Base-by-base conservation (phyloP, 2,113 vertebrate species). In the Rhinichthys klamathensis region DNA sequence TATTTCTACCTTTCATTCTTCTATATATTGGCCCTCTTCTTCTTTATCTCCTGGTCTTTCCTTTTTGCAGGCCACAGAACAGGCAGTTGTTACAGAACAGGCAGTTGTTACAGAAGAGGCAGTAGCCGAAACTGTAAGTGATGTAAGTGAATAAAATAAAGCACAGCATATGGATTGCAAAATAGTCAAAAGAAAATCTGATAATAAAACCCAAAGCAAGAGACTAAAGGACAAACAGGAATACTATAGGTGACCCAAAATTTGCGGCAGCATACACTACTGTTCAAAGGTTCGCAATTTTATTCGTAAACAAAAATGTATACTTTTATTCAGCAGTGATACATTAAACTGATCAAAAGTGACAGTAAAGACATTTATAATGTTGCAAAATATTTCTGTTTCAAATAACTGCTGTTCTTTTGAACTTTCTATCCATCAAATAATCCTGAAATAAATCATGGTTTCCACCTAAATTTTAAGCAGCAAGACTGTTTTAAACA, bases 41-140 rank as follows among this genome's bases (percentile, higher is more conserved):
- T 72, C 44, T 46, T 87, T 67, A 44, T 8, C 51, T 81, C 89
- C 46, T 72, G 23, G 18, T 80, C 16, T 82, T 23, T 87, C 44
- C 86, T 21, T 84, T 79, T 51, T 74, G 16, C 60, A 89, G 85
- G 83, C 56, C 67, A 8, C 69, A 79, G 80, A 84, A 81, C 18
- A 49, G 35, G 0, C 27, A 80, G 46, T 51, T 38, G 80, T 51
- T 16, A 8, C 69, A 79, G 80, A 84, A 78, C 13, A 49, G 35
- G 0, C 27, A 75, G 46, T 51, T 49, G 80, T 54, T 16, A 56
- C 56, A 82, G 87, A 84, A 77, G 74, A 89, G 56, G 27, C 84
- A 32, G 84, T n/a, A 3, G 63, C 80, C 56, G 91, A 93, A 84
- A 88, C 92, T 80, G 93, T 92, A 70, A 89, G 84, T 73, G 8